Conservation (phyloP, 2,888 invertebrate genomes). For the Esperia sulphurella region DNA sequence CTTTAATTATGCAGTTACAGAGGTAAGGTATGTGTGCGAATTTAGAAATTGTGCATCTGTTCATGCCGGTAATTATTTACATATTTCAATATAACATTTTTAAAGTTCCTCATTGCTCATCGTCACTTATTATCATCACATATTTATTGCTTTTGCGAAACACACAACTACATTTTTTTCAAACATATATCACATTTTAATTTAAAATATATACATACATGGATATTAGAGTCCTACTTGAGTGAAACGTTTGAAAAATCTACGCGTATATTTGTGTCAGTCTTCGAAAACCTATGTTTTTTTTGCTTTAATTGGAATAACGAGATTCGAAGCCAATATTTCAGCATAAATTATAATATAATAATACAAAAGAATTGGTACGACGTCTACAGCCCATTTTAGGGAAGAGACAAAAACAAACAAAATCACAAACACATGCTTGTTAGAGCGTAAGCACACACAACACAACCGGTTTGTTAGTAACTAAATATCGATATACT, state of each 20-base stretch:
- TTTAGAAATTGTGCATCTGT: conserved; percentile 15
- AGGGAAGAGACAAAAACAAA: conserved; percentile 32
- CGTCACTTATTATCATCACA: conserved; percentile 58
- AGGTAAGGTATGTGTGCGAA: too few relatives aligned
- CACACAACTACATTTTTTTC: conserved; percentile 56
- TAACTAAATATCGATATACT: conserved; percentile 65
- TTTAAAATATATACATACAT: conserved; percentile 52
- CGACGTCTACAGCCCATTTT: conserved; percentile 26
- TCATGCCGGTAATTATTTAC: conserved; percentile 7
- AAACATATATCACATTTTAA: conserved; percentile 69
- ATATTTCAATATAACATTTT: too few relatives aligned
- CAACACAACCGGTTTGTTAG: conserved; percentile 78
- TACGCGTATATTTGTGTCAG: conserved; percentile 48
- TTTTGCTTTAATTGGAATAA: conserved; percentile 41
- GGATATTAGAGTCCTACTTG: conserved; percentile 39
- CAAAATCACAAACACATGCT: conserved; percentile 74
- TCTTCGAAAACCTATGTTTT: conserved; percentile 51
- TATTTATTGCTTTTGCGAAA: conserved; percentile 59
- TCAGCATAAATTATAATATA: conserved; percentile 75
- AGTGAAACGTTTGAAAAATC: conserved; percentile 34
- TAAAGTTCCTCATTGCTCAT: conserved; percentile 26
- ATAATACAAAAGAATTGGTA: conserved; percentile 47
- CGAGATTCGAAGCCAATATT: conserved; percentile 54
- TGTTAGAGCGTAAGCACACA: conserved; percentile 76
- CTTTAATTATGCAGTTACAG: too few relatives aligned